Evolutionary conservation across 2,888 invertebrate species (phyloP), one percentile per base, ranked within the genome.

Genomic region (Hypena proboscidalis): DNA sequence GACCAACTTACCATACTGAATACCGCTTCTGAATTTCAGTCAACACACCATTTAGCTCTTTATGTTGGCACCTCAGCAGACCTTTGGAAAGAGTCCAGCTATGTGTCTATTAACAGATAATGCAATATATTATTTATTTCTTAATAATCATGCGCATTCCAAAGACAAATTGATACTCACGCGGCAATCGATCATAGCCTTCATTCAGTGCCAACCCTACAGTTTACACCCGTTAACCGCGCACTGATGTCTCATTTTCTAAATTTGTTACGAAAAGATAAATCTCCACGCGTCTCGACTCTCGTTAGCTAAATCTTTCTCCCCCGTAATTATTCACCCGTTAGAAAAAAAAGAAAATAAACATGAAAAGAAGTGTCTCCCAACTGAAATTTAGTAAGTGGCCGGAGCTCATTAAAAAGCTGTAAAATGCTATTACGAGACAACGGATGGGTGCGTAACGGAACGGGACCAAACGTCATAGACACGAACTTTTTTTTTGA

Each of bases 221-320:
- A 36, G 21, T 15, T 47, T 46, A 63, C 50, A 40, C 54, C 54
- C 49, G 61, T 66, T 66, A 70, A 74, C 68, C 61, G 69, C 57
- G 66, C 72, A 78, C 69, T 86, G 88, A 88, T 87, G 89, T 87
- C 89, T 89, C 89, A 89, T 83, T 89, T 87, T 89, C 89, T 88
- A 90, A 88, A 89, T 90, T 83, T 78, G 86, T 85, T 85, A 78
- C 82, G 84, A 85, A 85, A 84, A 85, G 86, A 90, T 89, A 90
- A 88, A 90, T 90, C 85, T 84, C 75, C 72, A 58, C 76, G 77
- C 83, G 83, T 81, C 83, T 74, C 77, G 72, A 70, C 57, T 80
- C 87, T 88, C 85, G 88, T 88, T 89, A 86, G 83, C 75, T 87
- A 87, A 85, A 85, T 85, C 81, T 84, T 78, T 85, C 85, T 76